These are phyloP conservation scores for Sphyrna mokarran DNA, from an alignment of 2,113 vertebrate genomes.

Conservation along the genomic window DNA sequence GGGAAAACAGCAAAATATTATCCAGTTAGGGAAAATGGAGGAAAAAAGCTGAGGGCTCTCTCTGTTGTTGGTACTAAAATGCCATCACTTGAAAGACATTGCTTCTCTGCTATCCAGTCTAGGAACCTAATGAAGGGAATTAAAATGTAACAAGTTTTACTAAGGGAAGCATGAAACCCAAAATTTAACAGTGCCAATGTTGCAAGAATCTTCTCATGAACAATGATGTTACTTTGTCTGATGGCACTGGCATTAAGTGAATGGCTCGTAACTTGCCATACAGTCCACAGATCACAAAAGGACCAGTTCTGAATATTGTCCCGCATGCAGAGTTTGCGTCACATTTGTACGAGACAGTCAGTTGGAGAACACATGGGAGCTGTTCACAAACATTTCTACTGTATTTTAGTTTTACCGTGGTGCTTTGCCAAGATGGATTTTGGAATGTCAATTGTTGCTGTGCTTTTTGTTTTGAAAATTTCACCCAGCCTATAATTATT, in stretches of 20 bases:
- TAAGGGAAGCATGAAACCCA: background rate
- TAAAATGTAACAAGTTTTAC: background rate
- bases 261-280: background rate
- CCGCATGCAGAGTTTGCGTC: background rate
- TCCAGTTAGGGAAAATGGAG: background rate
- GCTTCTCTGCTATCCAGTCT: background rate
- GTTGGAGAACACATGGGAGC: background rate
- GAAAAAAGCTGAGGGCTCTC: background rate
- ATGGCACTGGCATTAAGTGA: background rate
- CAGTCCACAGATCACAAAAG: background rate
- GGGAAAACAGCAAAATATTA: background rate
- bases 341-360: background rate
- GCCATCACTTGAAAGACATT: background rate
- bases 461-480: constrained; percentile 2
- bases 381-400: background rate
- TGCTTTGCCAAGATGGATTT: constrained; percentile 21
- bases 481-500: constrained; percentile 1
- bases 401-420: background rate
- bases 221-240: background rate
- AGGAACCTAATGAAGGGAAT: background rate
- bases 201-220: background rate
- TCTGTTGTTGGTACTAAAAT: background rate
- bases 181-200: background rate
- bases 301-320: background rate
- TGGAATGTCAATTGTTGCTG: constrained; percentile 18